Conservation (phyloP, 2,888 invertebrate genomes). For the Thereva nobilitata region DNA sequence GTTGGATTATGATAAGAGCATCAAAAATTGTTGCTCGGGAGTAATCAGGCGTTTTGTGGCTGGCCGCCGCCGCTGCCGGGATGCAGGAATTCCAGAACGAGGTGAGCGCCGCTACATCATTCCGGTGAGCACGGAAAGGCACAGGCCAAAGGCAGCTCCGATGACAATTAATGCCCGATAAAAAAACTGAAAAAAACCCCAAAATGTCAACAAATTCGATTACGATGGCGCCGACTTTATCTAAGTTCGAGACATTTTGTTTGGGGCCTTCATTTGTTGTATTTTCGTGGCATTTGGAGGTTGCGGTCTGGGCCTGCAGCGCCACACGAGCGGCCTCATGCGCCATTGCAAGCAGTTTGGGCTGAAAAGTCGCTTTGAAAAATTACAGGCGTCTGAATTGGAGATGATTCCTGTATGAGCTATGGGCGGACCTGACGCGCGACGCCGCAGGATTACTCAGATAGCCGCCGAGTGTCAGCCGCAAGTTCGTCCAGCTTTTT, state of each 20-base stretch:
- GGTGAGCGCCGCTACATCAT: too few species aligned
- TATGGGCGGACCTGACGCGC: neutral
- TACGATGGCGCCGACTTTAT: slow-evolving; percentile 58
- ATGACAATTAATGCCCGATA: slow-evolving; percentile 34
- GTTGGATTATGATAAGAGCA: too few species aligned
- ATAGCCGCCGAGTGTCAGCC: slow-evolving; percentile 18
- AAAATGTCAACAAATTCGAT: slow-evolving; percentile 50
- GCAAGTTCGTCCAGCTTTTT: slow-evolving; percentile 22
- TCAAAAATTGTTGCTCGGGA: too few species aligned
- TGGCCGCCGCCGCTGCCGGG: too few species aligned
- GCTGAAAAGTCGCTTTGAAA: slow-evolving; percentile 2
- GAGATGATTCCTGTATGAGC: slow-evolving; percentile 10
- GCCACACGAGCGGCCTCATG: slow-evolving; percentile 6
- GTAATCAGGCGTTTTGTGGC: too few species aligned
- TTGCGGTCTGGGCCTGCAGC: neutral
- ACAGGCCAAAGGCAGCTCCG: slow-evolving; percentile 25
- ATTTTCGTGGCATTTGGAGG: slow-evolving; percentile 1
- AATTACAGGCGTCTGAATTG: slow-evolving; percentile 7
- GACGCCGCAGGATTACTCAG: slow-evolving; percentile 1
- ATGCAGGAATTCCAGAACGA: too few species aligned
- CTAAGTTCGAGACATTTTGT: slow-evolving; percentile 57
- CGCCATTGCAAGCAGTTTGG: slow-evolving; percentile 19
- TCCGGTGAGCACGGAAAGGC: neutral
- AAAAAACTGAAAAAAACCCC: slow-evolving; percentile 26
- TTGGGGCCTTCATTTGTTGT: slow-evolving; percentile 8